Percentiles rank a stretch among this genome's conserved stretches.
Evolutionary conservation across 2,888 invertebrate genomes (phyloP).

Genomic region (Euplagia quadripunctaria): DNA sequence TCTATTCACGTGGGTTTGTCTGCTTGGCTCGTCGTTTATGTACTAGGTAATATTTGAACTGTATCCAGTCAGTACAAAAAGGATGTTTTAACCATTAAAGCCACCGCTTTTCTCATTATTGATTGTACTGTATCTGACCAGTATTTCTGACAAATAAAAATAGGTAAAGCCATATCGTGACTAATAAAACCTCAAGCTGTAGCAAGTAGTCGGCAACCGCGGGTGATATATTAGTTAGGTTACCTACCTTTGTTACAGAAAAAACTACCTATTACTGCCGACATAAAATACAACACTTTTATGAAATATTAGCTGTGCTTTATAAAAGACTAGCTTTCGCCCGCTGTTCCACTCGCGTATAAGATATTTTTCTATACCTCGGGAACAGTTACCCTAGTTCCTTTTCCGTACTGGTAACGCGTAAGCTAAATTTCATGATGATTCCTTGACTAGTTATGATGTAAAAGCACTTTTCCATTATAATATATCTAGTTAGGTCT

Average conservation of each 20-base stretch:
- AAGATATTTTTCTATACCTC: too few relatives aligned
- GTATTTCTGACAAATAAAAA: background rate
- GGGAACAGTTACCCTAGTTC: too few relatives aligned
- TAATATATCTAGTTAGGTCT: too few relatives aligned
- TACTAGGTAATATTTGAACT: too few relatives aligned
- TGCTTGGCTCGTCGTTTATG: too few relatives aligned
- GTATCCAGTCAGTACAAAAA: too few relatives aligned
- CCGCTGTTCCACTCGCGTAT: too few relatives aligned
- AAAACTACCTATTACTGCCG: background rate
- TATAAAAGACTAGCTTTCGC: background rate
- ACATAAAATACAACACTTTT: background rate
- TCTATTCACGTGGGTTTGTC: too few relatives aligned
- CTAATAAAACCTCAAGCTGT: slow-evolving; percentile 10
- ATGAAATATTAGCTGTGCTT: background rate
- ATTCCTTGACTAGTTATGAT: too few relatives aligned
- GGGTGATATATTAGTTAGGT: slow-evolving; percentile 5
- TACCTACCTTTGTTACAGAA: slow-evolving; percentile 17
- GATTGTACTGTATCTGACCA: background rate
- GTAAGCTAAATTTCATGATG: too few relatives aligned
- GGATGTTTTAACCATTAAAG: background rate
- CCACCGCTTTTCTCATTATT: background rate
- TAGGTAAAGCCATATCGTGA: slow-evolving; percentile 10
- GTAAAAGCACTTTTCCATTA: too few relatives aligned
- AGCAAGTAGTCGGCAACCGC: slow-evolving; percentile 3
- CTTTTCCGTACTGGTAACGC: too few relatives aligned